Conservation (phyloP, 2,113 vertebrate genomes). For the Dipodomys merriami region DNA sequence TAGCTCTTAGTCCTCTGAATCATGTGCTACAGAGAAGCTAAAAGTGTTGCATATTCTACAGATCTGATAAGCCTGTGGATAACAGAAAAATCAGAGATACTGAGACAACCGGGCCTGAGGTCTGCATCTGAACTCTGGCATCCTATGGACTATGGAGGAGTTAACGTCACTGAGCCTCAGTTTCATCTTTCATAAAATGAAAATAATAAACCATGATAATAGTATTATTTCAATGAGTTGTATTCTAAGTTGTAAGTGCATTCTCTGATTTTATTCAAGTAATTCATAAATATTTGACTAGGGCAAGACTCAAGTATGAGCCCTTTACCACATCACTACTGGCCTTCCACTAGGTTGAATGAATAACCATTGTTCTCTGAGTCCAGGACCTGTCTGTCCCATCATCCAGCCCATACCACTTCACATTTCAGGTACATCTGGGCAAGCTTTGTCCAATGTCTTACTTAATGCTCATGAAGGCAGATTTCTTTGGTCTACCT, state of each 20-base stretch:
- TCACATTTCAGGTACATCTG: slow-evolving; percentile 5
- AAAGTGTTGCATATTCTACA: neutral
- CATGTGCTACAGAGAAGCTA: neutral
- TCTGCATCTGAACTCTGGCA: neutral
- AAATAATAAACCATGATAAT: neutral
- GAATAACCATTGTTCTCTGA: neutral
- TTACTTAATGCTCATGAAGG: slow-evolving; percentile 25
- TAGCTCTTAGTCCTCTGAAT: slow-evolving; percentile 32
- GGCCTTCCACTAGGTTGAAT: neutral
- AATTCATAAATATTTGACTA: slow-evolving; percentile 21
- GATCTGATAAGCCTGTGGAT: neutral
- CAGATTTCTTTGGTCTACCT: slow-evolving; percentile 22
- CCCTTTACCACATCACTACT: neutral
- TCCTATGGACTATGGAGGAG: neutral
- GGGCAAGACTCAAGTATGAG: neutral
- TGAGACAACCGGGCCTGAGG: neutral
- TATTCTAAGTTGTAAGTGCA: neutral
- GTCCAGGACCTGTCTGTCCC: neutral
- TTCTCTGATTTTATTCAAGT: slow-evolving; percentile 38
- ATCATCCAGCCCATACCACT: neutral
- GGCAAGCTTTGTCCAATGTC: neutral
- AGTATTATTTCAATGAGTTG: neutral
- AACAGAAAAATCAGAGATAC: neutral
- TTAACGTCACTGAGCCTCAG: slow-evolving; percentile 13
- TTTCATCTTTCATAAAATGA: neutral